Evolutionary conservation across 1,140 invertebrate genomes (phyloP).

Genomic region (Atta cephalotes): DNA sequence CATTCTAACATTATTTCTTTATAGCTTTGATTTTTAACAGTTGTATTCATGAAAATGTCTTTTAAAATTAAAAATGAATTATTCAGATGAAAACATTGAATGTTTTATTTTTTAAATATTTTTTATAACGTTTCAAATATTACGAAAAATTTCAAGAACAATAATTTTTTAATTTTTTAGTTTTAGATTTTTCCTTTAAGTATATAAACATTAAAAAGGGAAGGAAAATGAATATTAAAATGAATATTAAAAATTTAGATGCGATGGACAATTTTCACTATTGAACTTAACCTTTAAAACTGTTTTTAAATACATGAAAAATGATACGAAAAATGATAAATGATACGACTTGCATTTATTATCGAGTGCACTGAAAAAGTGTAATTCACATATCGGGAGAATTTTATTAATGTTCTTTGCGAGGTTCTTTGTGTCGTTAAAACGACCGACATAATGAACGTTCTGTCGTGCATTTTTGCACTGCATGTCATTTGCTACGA

Average conservation of each 20-base stretch:
- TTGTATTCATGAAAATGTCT: background rate
- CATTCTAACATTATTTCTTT: slow-evolving; percentile 1
- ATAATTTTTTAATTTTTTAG: background rate
- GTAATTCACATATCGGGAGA: slow-evolving; percentile 25
- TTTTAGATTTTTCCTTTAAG: background rate
- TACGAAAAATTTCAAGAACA: background rate
- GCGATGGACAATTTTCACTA: background rate
- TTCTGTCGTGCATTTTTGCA: slow-evolving; percentile 18
- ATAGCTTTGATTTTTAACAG: background rate
- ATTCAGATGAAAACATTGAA: background rate
- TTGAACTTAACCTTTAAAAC: background rate
- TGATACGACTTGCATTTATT: background rate
- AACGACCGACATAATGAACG: slow-evolving; percentile 16
- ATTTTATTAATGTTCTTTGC: slow-evolving; percentile 42
- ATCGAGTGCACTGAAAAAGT: background rate
- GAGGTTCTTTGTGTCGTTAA: slow-evolving; percentile 40
- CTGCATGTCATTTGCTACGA: slow-evolving; percentile 35
- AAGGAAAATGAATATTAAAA: background rate
- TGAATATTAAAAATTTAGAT: background rate
- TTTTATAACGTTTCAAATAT: background rate
- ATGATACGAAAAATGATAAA: background rate
- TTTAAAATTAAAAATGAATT: background rate
- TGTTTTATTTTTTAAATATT: background rate
- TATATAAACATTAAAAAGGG: background rate
- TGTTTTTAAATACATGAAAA: slow-evolving; percentile 5